Conservation (phyloP, 2,888 invertebrate genomes). For the Adelognathus sp. region DNA sequence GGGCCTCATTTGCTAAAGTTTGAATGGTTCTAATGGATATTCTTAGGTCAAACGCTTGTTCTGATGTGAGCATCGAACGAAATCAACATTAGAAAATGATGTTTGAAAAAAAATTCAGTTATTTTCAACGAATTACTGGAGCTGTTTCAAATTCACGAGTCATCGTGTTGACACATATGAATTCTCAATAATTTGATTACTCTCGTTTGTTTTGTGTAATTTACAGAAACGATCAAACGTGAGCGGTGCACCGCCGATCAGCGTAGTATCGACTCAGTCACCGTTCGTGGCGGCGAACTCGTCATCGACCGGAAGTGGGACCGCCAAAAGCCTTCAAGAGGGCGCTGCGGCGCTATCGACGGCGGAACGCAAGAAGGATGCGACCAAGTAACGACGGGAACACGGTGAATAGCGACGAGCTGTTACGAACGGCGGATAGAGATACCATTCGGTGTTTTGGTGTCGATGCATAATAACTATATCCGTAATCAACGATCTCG, state of each 20-base stretch:
- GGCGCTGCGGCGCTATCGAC: conserved; percentile 14
- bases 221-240: conserved; percentile 52
- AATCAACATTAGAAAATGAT: no score
- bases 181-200: background rate
- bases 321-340: conserved; percentile 31
- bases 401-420: background rate
- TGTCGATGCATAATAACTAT: conserved; percentile 41
- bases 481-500: conserved; percentile 40
- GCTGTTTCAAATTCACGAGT: no score
- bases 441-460: background rate
- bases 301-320: conserved; percentile 36
- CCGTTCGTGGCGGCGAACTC: conserved; percentile 23
- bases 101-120: no score
- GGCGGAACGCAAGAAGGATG: conserved; percentile 30
- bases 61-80: no score
- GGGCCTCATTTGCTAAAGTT: no score
- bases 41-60: no score
- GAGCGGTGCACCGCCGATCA: conserved; percentile 34
- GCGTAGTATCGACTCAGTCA: conserved; percentile 18
- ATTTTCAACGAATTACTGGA: no score
- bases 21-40: no score
- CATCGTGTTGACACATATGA: no score
- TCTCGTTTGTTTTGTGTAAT: background rate
- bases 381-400: conserved; percentile 37
- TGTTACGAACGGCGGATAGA: background rate